Base-by-base conservation (phyloP, 2,113 vertebrate genomes). In the Rhabdomys dilectus region DNA sequence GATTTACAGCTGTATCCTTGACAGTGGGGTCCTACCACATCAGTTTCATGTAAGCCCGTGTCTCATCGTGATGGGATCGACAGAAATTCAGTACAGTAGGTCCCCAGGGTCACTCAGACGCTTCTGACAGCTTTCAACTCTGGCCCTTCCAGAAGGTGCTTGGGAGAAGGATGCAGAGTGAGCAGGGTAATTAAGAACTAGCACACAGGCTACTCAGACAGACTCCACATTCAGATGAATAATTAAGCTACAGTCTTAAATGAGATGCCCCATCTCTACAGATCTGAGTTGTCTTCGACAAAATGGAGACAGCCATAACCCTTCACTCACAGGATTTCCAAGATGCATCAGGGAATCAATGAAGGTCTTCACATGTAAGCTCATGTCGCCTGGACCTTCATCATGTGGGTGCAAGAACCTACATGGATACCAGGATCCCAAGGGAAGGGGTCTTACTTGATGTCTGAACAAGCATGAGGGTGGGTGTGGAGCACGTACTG, bases 81-180 rank as follows among this genome's bases (percentile, higher is more conserved):
- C 85, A 95, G 85, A 93, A 76, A 92, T 42, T 24, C 53, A 45
- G 75, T 64, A 87, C 77, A 94, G 89, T 62, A 15, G 72, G 58
- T 51, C 64, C 29, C n/a, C 48, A 87, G 42, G 21, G n/a, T 64
- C 53, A 45, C 62, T 94, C 51, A 75, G 81, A 73, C 22, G 80
- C 5, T 22, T 88, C 82, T 64, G 72, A 75, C 12, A 36, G 62
- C 5, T 8, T 64, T 84, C 77, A 95, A 88, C 34, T 92, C 29
- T 36, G 31, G 73, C 17, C 91, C 73, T 45, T 39, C 48, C 42
- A 72, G 95, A 91, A 80, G 70, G 76, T 91, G 64, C 81, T 93
- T 45, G 31, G 24, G 85, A 82, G 56, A 89, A 93, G 90, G 87
- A 36, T 42, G 56, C 64, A 56, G 88, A 24, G 26, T 45, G 29